Evolutionary conservation across 2,888 invertebrate genomes (phyloP), one percentile per base, ranked within the genome.

Genomic region (Pomacea canaliculata): DNA sequence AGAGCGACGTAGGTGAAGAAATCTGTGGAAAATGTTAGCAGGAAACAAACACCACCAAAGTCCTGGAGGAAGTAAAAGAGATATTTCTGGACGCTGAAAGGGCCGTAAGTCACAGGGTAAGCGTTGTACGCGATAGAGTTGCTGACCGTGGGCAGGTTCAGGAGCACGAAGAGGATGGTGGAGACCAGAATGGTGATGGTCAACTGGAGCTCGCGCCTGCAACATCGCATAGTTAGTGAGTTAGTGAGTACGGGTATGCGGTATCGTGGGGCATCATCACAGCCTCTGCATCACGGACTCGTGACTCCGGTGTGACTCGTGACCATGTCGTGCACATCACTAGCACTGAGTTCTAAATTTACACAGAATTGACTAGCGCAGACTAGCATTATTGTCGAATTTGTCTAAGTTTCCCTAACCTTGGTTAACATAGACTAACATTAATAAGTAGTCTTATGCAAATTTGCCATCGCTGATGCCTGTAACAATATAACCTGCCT

Each of bases 131-230:
- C 71, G 37, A 71, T 16, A 8, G 71, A 71, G 60, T 59, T 71
- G 48, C 60, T 71, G 60, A 62, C 71, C 23, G 71, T 71, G 19
- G 71, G 71, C 62, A 71, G 71, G 59, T 56, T 51, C 60, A 71
- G 62, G 59, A 71, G n/a, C 27, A 60, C 60, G 23, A 71, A 71
- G 71, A 71, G 19, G 62, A 62, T 37, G 27, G 60, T 60, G 16
- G 71, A 71, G 37, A 71, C 71, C 9, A 71, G 62, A 56, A 71
- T 71, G 71, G 71, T 71, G 56, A 71, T 18, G n/a, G 71, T 71
- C 71, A 71, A 37, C 60, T 71, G 71, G 27, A 19, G 23, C 59
- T 71, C 71, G 18, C 60, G 71, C 46, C 71, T 71, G 37, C 9
- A 68, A 27, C 19, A n/a, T 23, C 63, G 10, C 23, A 63, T 4